A percentile compares a stretch with the other conserved stretches of the same genome.
Evolutionary conservation across 2,797 vertebrate species (phyloP).

Genomic region (Ispidina picta): DNA sequence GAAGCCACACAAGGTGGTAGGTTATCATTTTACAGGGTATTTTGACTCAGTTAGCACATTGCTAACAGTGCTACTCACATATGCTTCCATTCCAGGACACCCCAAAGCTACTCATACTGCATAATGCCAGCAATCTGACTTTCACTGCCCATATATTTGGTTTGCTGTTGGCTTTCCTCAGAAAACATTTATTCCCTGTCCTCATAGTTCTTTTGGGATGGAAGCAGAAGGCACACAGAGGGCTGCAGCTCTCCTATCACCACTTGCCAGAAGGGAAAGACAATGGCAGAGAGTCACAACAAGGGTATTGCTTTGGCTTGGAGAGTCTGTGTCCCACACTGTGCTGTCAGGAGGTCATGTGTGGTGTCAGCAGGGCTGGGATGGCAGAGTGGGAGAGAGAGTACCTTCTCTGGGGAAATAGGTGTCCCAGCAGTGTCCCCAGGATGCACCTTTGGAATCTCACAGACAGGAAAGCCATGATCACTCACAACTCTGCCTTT

Average conservation of each 20-base stretch:
- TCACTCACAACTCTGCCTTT: background rate
- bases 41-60: background rate
- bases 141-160: background rate
- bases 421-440: background rate
- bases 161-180: background rate
- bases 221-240: background rate
- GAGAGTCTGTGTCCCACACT: fast-evolving
- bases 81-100: background rate
- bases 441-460: background rate
- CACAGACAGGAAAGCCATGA: background rate
- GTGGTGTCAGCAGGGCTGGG: background rate
- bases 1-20: background rate
- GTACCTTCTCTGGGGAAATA: background rate
- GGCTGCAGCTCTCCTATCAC: background rate
- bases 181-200: background rate
- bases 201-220: background rate
- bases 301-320: background rate
- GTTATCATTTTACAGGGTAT: background rate
- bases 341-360: background rate
- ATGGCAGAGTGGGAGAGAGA: background rate
- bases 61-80: background rate
- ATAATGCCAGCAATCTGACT: background rate
- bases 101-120: background rate
- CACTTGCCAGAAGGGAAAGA: background rate
- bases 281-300: background rate